Evolutionary conservation across 2,888 invertebrate genomes (phyloP).

Genomic region (Nephrocerus scutellatus): DNA sequence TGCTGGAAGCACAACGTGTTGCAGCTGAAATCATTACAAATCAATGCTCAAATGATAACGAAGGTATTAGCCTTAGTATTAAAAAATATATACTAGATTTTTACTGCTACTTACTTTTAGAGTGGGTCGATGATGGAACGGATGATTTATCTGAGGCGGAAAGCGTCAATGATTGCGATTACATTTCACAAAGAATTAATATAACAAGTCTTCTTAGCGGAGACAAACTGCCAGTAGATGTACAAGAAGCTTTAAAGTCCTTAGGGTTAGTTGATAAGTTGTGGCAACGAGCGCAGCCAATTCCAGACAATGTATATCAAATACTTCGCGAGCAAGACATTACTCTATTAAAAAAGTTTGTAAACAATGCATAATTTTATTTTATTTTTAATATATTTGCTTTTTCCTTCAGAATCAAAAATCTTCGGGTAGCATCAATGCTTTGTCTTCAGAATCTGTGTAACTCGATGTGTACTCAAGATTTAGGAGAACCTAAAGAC

Average conservation of each 20-base stretch:
- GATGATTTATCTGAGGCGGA: conserved; percentile 48
- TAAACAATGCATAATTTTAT: neutral
- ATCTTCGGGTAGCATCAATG: conserved; percentile 58
- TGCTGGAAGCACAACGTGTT: conserved; percentile 62
- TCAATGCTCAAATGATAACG: conserved; percentile 55
- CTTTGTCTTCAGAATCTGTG: conserved; percentile 66
- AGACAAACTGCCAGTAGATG: conserved; percentile 53
- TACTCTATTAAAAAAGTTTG: conserved; percentile 50
- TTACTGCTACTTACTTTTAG: conserved; percentile 15
- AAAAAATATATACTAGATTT: neutral
- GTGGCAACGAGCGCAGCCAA: conserved; percentile 37
- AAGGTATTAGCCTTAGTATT: conserved; percentile 48
- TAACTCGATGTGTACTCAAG: conserved; percentile 54
- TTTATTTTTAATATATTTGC: neutral
- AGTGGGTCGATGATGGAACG: conserved; percentile 47
- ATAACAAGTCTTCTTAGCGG: conserved; percentile 33
- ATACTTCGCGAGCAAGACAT: conserved; percentile 51
- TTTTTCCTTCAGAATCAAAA: conserved; percentile 48
- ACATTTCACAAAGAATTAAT: conserved; percentile 26
- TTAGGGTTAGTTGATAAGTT: conserved; percentile 55
- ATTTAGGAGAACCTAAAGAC: conserved; percentile 58
- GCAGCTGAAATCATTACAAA: conserved; percentile 66
- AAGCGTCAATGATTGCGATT: conserved; percentile 44
- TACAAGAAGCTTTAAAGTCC: conserved; percentile 56
- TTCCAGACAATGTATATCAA: conserved; percentile 53